phyloP scores from a whole-genome alignment of 2,113 vertebrate species.

The Sterna hirundo region DNA sequence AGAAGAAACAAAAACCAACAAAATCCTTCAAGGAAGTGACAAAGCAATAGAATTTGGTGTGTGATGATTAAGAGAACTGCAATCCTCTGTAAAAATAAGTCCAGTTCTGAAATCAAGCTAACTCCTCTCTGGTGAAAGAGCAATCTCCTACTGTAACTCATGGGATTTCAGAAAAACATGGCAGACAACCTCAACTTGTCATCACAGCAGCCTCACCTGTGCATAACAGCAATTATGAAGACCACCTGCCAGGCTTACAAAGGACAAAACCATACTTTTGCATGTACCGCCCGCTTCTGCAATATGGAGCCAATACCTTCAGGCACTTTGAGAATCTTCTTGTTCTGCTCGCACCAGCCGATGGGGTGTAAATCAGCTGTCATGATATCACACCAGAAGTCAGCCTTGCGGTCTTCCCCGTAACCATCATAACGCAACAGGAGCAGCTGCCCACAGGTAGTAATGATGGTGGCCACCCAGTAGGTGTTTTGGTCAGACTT shows the following conservation, averaged over 20 bases:
- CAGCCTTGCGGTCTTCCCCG: slow-evolving; percentile 90
- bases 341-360: slow-evolving; percentile 93
- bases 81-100: not conserved
- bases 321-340: slow-evolving; percentile 88
- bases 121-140: not conserved
- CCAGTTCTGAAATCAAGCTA: not conserved
- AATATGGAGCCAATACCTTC: slow-evolving; percentile 80
- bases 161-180: not conserved
- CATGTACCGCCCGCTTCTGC: not conserved
- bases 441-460: slow-evolving; percentile 93
- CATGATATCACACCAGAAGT: slow-evolving; percentile 98
- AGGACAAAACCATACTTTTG: not conserved
- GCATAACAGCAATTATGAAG: not conserved
- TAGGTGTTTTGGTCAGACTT: slow-evolving; percentile 87
- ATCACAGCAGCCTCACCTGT: not conserved
- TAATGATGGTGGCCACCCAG: slow-evolving; percentile 95
- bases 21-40: not conserved
- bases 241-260: not conserved
- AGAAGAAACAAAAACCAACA: not conserved
- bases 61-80: not conserved
- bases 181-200: not conserved
- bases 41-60: not conserved
- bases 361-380: slow-evolving; percentile 90
- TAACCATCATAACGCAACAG: slow-evolving; percentile 94
- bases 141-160: not conserved